Conservation (phyloP, 53 echinoderm and acorn worm species). For the Henricia sp. region DNA sequence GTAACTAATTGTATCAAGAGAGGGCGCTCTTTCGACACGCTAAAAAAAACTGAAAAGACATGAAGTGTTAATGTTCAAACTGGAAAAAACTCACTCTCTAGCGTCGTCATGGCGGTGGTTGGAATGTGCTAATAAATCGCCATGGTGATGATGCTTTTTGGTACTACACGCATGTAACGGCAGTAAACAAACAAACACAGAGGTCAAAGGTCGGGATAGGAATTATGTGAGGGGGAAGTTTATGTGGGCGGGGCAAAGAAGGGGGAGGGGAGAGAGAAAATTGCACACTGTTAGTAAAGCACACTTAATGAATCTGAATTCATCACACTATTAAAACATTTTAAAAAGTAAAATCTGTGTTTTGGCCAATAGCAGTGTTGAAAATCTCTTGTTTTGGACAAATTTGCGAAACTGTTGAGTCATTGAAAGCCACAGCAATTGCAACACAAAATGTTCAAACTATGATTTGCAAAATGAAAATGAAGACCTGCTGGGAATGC, state of each 20-base stretch:
- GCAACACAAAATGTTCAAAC: too few relatives aligned
- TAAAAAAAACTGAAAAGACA: neutral
- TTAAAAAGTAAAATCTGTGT: too few relatives aligned
- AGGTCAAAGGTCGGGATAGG: constrained; percentile 54
- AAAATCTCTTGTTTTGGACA: too few relatives aligned
- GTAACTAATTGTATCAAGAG: neutral
- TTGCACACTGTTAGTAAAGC: constrained; percentile 57
- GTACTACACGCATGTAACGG: constrained; percentile 13
- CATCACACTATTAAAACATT: too few relatives aligned
- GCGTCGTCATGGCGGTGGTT: constrained; percentile 43
- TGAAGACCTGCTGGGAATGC: too few relatives aligned
- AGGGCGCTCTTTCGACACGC: neutral
- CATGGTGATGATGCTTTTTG: constrained; percentile 57
- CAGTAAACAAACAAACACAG: constrained; percentile 36
- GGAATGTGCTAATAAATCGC: constrained; percentile 48
- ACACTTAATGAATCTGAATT: neutral
- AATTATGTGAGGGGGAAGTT: constrained; percentile 20
- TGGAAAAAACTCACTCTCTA: constrained; percentile 38
- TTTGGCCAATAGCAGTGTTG: too few relatives aligned
- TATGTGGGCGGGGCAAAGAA: constrained; percentile 22
- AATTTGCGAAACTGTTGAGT: too few relatives aligned
- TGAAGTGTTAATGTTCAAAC: neutral
- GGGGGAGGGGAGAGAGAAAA: constrained; percentile 31
- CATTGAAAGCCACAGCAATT: too few relatives aligned
- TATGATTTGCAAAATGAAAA: too few relatives aligned